A percentile compares a stretch with the other conserved stretches of the same genome.
These are phyloP conservation scores for Furnarius figulus DNA, from an alignment of 2,113 vertebrate species.

Conservation along the genomic window DNA sequence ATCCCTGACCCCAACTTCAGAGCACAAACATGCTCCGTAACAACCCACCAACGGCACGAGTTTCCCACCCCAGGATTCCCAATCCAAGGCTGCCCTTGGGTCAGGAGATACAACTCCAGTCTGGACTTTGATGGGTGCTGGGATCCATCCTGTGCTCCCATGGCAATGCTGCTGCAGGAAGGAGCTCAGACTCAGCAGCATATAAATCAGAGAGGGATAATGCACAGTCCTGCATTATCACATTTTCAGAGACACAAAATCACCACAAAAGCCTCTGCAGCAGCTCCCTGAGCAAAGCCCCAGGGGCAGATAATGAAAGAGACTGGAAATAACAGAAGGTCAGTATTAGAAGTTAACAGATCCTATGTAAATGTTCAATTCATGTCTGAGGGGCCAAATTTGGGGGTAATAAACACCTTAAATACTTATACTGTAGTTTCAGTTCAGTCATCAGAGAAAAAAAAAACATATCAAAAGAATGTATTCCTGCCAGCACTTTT, in stretches of 20 bases:
- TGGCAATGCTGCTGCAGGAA: not conserved
- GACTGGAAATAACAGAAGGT: not conserved
- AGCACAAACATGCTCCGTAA: fast-evolving
- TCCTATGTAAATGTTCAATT: slow-evolving; percentile 4
- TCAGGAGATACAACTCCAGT: fast-evolving
- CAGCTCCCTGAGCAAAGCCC: not conserved
- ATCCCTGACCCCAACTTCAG: not conserved
- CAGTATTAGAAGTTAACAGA: not conserved
- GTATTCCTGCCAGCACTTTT: slow-evolving; percentile 62
- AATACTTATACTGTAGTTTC: slow-evolving; percentile 41
- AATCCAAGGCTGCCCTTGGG: not conserved
- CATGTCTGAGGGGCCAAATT: not conserved
- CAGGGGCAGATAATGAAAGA: not conserved
- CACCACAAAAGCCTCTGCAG: not conserved
- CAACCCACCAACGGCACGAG: fast-evolving
- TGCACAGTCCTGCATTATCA: not conserved
- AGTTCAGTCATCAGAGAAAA: slow-evolving; percentile 36
- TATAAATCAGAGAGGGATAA: not conserved
- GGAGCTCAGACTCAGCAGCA: not conserved
- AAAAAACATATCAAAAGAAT: slow-evolving; percentile 37
- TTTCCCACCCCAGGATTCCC: not conserved
- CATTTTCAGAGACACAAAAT: not conserved
- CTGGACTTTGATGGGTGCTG: not conserved
- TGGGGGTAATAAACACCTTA: slow-evolving; percentile 42
- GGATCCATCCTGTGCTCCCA: not conserved